Base-by-base conservation (phyloP, 2,113 vertebrate species). In the Telmatochromis sp. region DNA sequence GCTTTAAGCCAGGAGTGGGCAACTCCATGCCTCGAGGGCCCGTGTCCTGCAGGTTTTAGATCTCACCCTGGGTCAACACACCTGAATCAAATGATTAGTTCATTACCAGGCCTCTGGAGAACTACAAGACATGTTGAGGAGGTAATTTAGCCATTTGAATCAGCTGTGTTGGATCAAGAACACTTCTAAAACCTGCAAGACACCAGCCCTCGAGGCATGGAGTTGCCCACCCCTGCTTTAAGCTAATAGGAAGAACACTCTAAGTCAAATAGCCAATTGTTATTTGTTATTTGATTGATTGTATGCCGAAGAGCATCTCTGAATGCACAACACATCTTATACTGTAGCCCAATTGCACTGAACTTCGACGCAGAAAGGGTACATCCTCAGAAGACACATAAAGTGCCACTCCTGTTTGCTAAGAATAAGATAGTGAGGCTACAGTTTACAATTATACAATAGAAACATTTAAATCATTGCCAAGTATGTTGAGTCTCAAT, bases 261-360 rank as follows among this genome's bases (percentile, higher is more conserved):
- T 42, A 71, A 71, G 35, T 71, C n/a, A 71, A 42, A 71, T 42
- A 71, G 12, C 35, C 65, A 71, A 23, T 42, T 23, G 12, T 71
- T 23, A 71, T 9, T 35, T 35, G 33, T 35, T 35, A 35, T 35
- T 35, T 9, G n/a, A 68, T 40, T 21, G 12, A 71, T 42, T 0
- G 5, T 42, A 21, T 42, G 7, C 35, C 0, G 2, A 42, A 23
- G 65, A 42, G 0, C 65, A 23, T 4, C 65, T 42, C 65, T 15
- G 65, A 71, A 42, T 42, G 65, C 35, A 15, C 65, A 42, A 42
- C 35, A 23, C n/a, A 23, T 71, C 35, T 40, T 40, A 1, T 40
- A 14, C 63, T 40, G 35, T 42, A 71, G 12, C 65, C 63, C 65
- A 15, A 6, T 19, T 71, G 65, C 12, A 3, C 7, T 23, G 5